A percentile compares a stretch with the other conserved stretches of the same genome.
Evolutionary conservation across 1,140 invertebrate species (phyloP).

Genomic region (Vollenhovia emeryi): DNA sequence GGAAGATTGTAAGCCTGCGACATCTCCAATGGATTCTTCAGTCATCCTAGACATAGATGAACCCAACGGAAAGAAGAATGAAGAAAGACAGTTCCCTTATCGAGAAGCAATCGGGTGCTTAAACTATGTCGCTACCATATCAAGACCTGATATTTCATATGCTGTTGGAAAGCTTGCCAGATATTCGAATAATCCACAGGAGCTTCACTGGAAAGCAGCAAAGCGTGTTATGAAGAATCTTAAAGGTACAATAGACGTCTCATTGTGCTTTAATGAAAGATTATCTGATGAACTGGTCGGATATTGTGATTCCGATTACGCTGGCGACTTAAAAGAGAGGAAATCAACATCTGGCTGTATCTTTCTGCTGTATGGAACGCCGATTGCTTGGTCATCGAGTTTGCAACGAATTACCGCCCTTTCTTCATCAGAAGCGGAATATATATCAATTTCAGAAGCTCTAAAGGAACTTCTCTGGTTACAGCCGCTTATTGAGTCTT

Average conservation of each 20-base stretch:
- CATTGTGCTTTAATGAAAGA: neutral
- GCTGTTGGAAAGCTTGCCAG: neutral
- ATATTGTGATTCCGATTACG: constrained; percentile 39
- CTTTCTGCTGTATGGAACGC: neutral
- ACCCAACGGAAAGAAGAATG: neutral
- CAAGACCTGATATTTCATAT: constrained; percentile 16
- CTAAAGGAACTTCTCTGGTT: constrained; percentile 28
- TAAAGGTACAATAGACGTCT: neutral
- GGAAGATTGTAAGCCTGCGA: neutral
- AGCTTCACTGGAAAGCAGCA: constrained; percentile 26
- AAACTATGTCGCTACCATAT: constrained; percentile 5
- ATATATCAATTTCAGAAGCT: constrained; percentile 23
- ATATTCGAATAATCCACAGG: neutral
- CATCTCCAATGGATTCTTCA: neutral
- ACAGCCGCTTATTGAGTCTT: neutral
- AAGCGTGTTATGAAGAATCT: constrained; percentile 34
- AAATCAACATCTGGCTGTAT: constrained; percentile 29
- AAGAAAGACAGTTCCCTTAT: neutral
- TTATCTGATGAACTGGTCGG: neutral
- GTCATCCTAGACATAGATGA: neutral
- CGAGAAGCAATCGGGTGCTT: neutral
- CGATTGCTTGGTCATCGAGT: constrained; percentile 14
- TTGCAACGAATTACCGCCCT: neutral
- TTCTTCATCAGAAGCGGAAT: constrained; percentile 10
- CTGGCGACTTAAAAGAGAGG: neutral